Evolutionary conservation across 37 sponge, comb jelly and placozoan genomes (phyloP), one percentile per base, ranked within the genome.

Genomic region (Bolinopsis microptera): DNA sequence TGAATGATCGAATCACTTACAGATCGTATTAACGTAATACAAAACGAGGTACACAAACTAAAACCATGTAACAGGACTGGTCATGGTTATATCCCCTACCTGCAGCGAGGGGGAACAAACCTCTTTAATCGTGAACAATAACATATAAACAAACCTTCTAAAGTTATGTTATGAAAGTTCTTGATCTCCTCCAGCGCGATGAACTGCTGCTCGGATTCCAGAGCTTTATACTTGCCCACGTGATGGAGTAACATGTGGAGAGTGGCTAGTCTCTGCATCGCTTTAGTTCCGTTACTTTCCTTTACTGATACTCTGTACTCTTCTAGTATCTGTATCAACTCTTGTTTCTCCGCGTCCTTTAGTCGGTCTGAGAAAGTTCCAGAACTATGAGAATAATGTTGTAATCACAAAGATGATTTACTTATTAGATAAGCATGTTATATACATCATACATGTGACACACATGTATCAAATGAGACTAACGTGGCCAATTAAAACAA

Each of bases 191-290:
- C 38, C 82, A 80, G 37, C 1, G 37, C 35, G 2, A 35, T 35
- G 32, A 21, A 18, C 35, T 28, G 74, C 25, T 22, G 28, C 3
- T 70, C 74, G 2, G 74, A 22, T n/a, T 70, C 74, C 21, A 70
- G 21, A 70, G 25, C 74, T 22, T 2, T 2, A 22, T 80, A 80
- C 2, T 35, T 80, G 38, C 38, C 82, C 5, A 80, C 9, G 82
- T 80, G 82, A 35, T 80, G 82, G 16, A 80, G 38, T 80, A 80
- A 80, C 37, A 80, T 28, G 82, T 80, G 82, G 1, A 80, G 82
- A 35, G 82, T 80, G 30, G 82, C 82, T 3, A 80, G 82, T 35
- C 82, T 32, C 23, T 32, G 38, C 82, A 80, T 80, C 1, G 82
- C 82, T 80, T 80, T 80, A 2, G 82, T 80, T 22, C 82, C 82